Evolutionary conservation across 2,797 vertebrate species (phyloP).

Genomic region (Echiichthys vipera): DNA sequence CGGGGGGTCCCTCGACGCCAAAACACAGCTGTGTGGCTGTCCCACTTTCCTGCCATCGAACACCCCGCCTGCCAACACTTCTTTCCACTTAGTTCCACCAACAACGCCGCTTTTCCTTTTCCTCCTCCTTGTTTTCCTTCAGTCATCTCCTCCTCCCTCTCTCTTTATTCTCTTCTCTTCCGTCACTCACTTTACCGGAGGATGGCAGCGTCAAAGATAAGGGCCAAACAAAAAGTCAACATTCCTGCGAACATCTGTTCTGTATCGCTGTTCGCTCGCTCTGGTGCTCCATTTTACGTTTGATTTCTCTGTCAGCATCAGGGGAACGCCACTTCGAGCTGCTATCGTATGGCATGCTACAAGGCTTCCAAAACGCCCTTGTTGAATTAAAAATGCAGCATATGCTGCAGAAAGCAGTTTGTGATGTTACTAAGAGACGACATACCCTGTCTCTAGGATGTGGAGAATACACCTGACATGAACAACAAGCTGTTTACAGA

Average conservation of each 20-base stretch:
- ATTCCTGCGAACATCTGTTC: conserved; percentile 83
- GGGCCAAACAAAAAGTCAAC: conserved; percentile 79
- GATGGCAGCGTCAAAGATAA: conserved; percentile 78
- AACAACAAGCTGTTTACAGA: conserved; percentile 61
- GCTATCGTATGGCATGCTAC: conserved; percentile 73
- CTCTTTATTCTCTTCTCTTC: conserved; percentile 52
- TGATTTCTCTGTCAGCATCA: conserved; percentile 77
- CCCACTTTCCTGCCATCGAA: conserved; percentile 82
- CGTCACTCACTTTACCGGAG: conserved; percentile 71
- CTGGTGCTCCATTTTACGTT: conserved; percentile 79
- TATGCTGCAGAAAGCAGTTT: conserved; percentile 66
- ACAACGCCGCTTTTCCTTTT: conserved; percentile 52
- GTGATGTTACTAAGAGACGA: conserved; percentile 66
- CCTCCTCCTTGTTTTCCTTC: conserved; percentile 37
- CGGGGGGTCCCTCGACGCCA: conserved; percentile 76
- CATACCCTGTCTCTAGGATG: conserved; percentile 60
- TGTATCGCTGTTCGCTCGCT: conserved; percentile 66
- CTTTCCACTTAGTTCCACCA: conserved; percentile 72
- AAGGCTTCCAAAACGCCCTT: conserved; percentile 70
- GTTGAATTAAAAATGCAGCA: conserved; percentile 80
- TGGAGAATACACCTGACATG: conserved; percentile 47
- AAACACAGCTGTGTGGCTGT: conserved; percentile 86
- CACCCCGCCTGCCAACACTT: conserved; percentile 70
- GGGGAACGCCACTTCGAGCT: conserved; percentile 75
- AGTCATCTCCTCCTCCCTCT: conserved; percentile 38